phyloP scores from a whole-genome alignment of 2,797 vertebrate genomes.

The Hypotaenidia philippensis region DNA sequence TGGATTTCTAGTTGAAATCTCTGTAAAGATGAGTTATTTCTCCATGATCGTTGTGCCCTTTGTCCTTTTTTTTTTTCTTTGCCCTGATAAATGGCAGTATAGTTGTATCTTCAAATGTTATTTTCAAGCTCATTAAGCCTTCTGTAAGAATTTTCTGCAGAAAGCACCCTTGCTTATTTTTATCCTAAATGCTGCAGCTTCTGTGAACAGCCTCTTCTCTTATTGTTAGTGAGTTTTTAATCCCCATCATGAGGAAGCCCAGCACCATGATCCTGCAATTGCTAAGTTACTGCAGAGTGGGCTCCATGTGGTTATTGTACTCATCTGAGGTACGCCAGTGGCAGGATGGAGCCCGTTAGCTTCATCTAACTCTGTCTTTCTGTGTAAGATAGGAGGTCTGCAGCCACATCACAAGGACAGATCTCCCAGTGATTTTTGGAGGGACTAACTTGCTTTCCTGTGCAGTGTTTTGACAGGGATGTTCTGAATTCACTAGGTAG shows the following conservation, averaged over 20 bases:
- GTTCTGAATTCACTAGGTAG: background rate
- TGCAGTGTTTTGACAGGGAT: background rate
- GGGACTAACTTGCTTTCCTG: background rate
- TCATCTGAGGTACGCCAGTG: background rate
- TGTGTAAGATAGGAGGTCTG: background rate
- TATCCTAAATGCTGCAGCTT: background rate
- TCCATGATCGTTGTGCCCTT: background rate
- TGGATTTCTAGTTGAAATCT: background rate
- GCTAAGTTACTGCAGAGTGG: background rate
- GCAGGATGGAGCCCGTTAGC: background rate
- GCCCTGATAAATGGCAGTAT: background rate
- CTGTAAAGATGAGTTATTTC: background rate
- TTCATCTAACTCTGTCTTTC: background rate
- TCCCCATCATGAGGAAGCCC: background rate
- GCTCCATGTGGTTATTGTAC: fast-evolving
- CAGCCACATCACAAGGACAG: background rate
- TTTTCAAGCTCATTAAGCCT: background rate
- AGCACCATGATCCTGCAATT: background rate
- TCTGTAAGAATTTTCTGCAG: background rate
- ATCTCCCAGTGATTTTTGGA: background rate
- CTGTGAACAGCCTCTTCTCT: background rate
- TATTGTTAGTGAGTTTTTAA: background rate
- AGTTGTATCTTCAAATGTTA: background rate
- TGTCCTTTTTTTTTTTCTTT: background rate
- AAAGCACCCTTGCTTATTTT: background rate